A percentile compares a stretch with the other conserved stretches of the same genome.
These are phyloP conservation scores for Poeciliopsis retropinna DNA, from an alignment of 2,113 vertebrate genomes.

Conservation along the genomic window DNA sequence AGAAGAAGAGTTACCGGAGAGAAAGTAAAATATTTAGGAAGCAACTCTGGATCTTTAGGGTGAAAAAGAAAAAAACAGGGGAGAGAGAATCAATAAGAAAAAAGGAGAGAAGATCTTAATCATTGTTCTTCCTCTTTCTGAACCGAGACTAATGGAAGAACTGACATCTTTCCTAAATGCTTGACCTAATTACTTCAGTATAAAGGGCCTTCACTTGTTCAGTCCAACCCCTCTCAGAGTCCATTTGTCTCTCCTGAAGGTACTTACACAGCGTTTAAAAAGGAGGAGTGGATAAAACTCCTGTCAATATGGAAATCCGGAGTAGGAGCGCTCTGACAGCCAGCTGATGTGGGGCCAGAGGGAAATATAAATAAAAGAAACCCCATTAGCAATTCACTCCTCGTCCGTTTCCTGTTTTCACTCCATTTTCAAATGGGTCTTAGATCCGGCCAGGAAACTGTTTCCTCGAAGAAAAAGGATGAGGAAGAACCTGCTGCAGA, in stretches of 20 bases:
- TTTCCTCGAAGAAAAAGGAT: slow-evolving; percentile 41
- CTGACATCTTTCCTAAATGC: slow-evolving; percentile 47
- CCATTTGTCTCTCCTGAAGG: slow-evolving; percentile 9
- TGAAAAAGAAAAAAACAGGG: not conserved
- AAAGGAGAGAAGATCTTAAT: slow-evolving; percentile 18
- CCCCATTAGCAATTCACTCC: slow-evolving; percentile 60
- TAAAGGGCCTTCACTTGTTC: slow-evolving; percentile 20
- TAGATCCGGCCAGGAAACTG: slow-evolving; percentile 54
- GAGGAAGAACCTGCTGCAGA: slow-evolving; percentile 40
- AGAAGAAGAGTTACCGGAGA: not conserved
- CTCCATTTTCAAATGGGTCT: slow-evolving; percentile 73
- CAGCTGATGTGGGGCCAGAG: slow-evolving; percentile 12
- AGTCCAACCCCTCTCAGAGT: slow-evolving; percentile 7
- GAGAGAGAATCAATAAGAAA: slow-evolving; percentile 27
- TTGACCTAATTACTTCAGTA: slow-evolving; percentile 41
- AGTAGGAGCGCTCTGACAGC: slow-evolving; percentile 11
- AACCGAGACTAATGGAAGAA: slow-evolving; percentile 26
- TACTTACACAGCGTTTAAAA: slow-evolving; percentile 12
- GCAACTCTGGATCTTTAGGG: slow-evolving; percentile 6
- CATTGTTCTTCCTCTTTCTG: slow-evolving; percentile 48
- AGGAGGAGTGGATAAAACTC: not conserved
- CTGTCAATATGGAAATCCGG: slow-evolving; percentile 31
- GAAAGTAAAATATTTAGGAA: not conserved
- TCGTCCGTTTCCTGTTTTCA: slow-evolving; percentile 63
- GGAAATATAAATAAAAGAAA: slow-evolving; percentile 16